These are phyloP conservation scores for Panthera uncia DNA, from an alignment of 2,113 vertebrate species.

Conservation along the genomic window DNA sequence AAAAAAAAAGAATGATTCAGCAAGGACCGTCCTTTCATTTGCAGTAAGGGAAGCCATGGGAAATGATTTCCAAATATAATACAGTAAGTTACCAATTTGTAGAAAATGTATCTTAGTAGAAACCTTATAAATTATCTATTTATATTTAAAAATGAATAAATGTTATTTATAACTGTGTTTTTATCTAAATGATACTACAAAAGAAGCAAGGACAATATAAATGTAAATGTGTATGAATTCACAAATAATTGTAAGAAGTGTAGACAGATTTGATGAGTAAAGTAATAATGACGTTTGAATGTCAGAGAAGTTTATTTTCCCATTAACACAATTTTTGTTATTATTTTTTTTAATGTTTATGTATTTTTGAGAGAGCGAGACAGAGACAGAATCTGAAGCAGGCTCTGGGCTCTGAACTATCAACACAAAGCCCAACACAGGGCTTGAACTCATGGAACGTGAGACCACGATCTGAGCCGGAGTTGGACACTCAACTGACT, in stretches of 20 bases:
- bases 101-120: not conserved
- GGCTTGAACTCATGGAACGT: too few relatives aligned
- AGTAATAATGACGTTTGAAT: not conserved
- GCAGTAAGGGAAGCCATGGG: not conserved
- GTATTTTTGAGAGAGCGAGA: too few relatives aligned
- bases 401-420: too few relatives aligned
- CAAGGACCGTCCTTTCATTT: not conserved
- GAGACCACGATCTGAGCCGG: too few relatives aligned
- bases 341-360: too few relatives aligned
- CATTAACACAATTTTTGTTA: not conserved
- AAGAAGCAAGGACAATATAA: not conserved
- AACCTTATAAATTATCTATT: not conserved
- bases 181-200: not conserved
- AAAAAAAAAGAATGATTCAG: not conserved
- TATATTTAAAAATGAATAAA: not conserved
- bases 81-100: not conserved
- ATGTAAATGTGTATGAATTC: not conserved
- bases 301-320: not conserved
- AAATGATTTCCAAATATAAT: slow-evolving; percentile 30
- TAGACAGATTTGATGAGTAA: not conserved
- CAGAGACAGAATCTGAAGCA: too few relatives aligned
- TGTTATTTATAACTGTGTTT: not conserved
- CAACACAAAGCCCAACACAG: too few relatives aligned
- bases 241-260: not conserved
- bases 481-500: too few relatives aligned